A percentile compares a stretch with the other conserved stretches of the same genome.
Conservation (phyloP, 2,888 invertebrate species). For the Trimorus sp. region DNA sequence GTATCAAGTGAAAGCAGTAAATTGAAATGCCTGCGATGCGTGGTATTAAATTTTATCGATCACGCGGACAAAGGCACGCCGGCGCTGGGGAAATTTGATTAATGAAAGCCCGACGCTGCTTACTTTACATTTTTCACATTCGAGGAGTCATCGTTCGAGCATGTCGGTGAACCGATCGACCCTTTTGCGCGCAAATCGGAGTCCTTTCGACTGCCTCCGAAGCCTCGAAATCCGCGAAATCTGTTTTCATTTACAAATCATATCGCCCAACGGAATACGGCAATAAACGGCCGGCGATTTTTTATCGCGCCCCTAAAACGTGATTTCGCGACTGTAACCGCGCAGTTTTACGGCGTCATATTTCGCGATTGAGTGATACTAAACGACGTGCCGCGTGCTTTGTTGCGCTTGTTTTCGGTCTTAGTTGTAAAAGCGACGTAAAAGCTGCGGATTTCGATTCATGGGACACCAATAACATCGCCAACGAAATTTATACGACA, state of each 20-base stretch:
- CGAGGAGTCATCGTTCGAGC: too few relatives aligned
- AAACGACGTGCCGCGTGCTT: conserved; percentile 23
- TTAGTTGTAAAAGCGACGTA: conserved; percentile 29
- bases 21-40: conserved; percentile 56
- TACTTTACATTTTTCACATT: conserved; percentile 37
- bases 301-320: conserved; percentile 6
- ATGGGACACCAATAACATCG: conserved; percentile 23
- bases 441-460: conserved; percentile 25
- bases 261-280: too few relatives aligned
- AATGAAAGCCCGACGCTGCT: conserved; percentile 41
- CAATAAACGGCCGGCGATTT: background rate
- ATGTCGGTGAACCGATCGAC: too few relatives aligned
- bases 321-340: conserved; percentile 13
- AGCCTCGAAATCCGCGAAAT: too few relatives aligned
- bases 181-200: too few relatives aligned
- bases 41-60: conserved; percentile 59
- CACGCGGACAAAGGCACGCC: conserved; percentile 40
- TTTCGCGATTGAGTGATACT: conserved; percentile 19
- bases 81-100: conserved; percentile 45
- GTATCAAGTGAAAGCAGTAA: conserved; percentile 40
- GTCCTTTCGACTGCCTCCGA: too few relatives aligned
- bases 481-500: background rate
- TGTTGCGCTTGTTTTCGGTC: conserved; percentile 29
- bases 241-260: too few relatives aligned
- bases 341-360: conserved; percentile 16